Evolutionary conservation across 2,888 invertebrate species (phyloP), one percentile per base, ranked within the genome.

Genomic region (Agriopis aurantiaria): DNA sequence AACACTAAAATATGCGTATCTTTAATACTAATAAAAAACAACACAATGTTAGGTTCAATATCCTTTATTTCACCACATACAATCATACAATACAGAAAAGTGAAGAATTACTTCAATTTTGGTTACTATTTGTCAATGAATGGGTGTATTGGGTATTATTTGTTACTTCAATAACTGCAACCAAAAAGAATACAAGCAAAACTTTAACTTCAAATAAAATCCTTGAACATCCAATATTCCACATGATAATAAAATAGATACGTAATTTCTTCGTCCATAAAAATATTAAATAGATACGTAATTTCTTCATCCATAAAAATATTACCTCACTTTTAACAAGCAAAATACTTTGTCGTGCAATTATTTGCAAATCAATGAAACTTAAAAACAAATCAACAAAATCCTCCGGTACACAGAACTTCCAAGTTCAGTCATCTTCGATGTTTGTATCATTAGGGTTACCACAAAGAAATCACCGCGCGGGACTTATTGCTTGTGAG

Each of bases 341-440:
- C 65, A 61, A 71, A 69, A 65, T 58, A 68, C 51, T 70, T 66
- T 69, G 61, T 75, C 45, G 63, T 67, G 68, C 65, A 70, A 74
- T 68, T 60, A 67, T 62, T 53, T 65, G 60, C 55, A 65, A 71
- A 55, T 14, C 14, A 53, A 69, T 33, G 49, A 72, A 65, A 66
- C 40, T 60, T 65, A 73, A 73, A 71, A 77, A 71, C 61, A 69
- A 73, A 69, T 61, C 63, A 69, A 74, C 68, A 57, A 68, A 68
- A 52, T 60, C 56, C 61, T 52, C 52, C 23, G 53, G 43, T 17
- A 23, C 65, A 71, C 11, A 61, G 49, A 66, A 69, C 65, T 68
- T 66, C 41, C 17, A 45, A 43, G n/a, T 49, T 60, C 10, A 9
- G 49, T 9, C n/a, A 46, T 33, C n/a, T 59, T 57, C 56, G 7